phyloP scores from a whole-genome alignment of 2,113 vertebrate species.

The Furnarius figulus region DNA sequence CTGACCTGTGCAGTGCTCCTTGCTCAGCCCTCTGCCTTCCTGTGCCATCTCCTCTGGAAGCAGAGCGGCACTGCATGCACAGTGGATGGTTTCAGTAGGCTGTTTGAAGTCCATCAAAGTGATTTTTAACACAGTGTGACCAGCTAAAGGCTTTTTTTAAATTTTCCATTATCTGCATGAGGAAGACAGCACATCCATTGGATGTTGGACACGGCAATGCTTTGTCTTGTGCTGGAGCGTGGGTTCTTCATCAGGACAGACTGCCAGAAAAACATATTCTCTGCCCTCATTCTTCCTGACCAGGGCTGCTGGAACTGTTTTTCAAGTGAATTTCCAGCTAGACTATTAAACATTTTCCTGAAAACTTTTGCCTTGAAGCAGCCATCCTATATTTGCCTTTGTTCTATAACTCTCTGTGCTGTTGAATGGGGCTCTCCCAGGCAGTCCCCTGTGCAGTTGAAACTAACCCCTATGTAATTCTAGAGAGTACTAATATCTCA shows the following conservation, averaged over 20 bases:
- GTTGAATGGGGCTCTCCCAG: neutral
- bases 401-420: neutral
- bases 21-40: neutral
- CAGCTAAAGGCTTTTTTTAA: neutral
- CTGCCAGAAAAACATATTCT: neutral
- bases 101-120: neutral
- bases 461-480: neutral
- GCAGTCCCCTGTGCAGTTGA: neutral
- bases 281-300: neutral
- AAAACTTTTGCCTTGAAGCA: neutral
- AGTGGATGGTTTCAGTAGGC: neutral
- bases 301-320: neutral
- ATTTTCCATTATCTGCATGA: fast-evolving
- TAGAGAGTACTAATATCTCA: neutral
- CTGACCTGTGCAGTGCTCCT: neutral
- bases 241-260: neutral
- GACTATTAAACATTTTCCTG: neutral
- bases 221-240: neutral
- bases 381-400: neutral
- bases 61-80: fast-evolving
- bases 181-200: neutral
- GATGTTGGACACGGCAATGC: fast-evolving
- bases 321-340: conserved; percentile 22
- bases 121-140: neutral
- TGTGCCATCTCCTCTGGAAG: neutral